Percentiles rank a stretch among this genome's conserved stretches.
phyloP scores from a whole-genome alignment of 2,888 invertebrate species.

The Dynastes hyllus region DNA sequence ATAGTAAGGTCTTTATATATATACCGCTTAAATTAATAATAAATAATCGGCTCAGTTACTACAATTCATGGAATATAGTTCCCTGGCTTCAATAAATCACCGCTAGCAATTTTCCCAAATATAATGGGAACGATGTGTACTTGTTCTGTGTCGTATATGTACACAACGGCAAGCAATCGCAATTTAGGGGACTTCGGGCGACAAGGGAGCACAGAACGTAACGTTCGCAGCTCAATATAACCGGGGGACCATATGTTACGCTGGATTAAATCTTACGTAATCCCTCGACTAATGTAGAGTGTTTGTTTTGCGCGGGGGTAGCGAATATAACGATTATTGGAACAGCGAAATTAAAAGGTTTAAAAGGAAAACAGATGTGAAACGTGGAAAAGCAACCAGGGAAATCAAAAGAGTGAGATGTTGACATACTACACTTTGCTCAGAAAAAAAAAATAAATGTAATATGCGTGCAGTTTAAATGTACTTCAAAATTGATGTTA shows the following conservation, averaged over 20 bases:
- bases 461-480: no score
- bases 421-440: no score
- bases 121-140: neutral
- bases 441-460: no score
- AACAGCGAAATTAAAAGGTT: neutral
- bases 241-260: neutral
- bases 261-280: neutral
- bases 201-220: neutral
- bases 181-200: neutral
- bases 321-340: neutral
- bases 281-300: neutral
- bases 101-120: neutral
- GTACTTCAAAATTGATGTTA: no score
- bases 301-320: neutral
- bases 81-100: slow-evolving; percentile 9
- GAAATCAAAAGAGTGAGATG: no score
- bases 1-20: neutral
- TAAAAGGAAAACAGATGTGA: neutral
- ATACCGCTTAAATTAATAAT: neutral
- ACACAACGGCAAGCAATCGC: neutral
- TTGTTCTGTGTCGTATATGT: neutral
- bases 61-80: neutral
- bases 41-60: slow-evolving; percentile 2
- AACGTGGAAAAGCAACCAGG: no score
- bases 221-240: neutral